Conservation (phyloP, 2,113 vertebrate species). For the Arothron firmamentum region DNA sequence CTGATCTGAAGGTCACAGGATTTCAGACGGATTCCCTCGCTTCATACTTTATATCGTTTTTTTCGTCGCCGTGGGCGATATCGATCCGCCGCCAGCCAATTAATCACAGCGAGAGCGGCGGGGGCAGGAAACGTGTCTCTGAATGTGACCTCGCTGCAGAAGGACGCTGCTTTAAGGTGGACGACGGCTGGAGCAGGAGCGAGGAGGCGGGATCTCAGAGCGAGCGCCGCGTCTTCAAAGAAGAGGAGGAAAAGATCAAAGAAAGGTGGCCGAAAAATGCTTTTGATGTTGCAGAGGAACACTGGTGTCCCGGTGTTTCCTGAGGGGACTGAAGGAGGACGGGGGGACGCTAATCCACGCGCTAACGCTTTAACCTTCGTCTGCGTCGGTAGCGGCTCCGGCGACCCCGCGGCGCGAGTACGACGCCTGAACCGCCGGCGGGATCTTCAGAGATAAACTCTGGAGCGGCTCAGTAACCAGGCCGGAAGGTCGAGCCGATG, state of each 20-base stretch:
- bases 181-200: not conserved
- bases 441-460: conserved; percentile 8
- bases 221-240: too few species aligned
- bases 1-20: conserved; percentile 63
- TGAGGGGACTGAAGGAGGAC: too few species aligned
- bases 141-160: conserved; percentile 26
- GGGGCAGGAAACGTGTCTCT: conserved; percentile 28
- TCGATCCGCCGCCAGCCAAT: conserved; percentile 60
- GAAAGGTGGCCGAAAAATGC: too few species aligned
- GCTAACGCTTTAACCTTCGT: too few species aligned
- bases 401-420: too few species aligned
- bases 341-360: too few species aligned
- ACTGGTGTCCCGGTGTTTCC: too few species aligned
- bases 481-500: conserved; percentile 47
- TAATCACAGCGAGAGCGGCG: conserved; percentile 55
- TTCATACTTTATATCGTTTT: conserved; percentile 28
- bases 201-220: too few species aligned
- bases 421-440: too few species aligned
- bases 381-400: too few species aligned
- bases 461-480: not conserved
- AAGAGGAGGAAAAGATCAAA: too few species aligned
- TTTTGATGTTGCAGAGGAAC: too few species aligned
- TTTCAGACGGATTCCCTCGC: conserved; percentile 54
- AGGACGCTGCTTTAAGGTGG: not conserved
- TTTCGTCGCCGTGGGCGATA: conserved; percentile 40